These are phyloP conservation scores for Oryzias woworae DNA, from an alignment of 2,113 vertebrate species.

Conservation along the genomic window DNA sequence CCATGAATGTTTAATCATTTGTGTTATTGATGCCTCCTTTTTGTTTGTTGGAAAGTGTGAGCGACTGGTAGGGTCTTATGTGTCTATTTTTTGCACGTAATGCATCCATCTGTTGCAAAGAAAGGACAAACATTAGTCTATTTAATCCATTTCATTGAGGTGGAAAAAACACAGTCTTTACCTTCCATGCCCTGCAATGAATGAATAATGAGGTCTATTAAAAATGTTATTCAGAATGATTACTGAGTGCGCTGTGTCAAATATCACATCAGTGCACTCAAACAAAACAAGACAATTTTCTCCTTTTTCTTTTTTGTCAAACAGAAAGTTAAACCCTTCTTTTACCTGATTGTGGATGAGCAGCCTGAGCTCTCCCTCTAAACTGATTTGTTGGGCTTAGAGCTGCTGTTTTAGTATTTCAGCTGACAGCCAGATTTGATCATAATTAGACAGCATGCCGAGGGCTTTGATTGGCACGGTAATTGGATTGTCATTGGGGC, in stretches of 20 bases:
- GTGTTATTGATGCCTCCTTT: constrained; percentile 85
- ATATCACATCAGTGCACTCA: constrained; percentile 43
- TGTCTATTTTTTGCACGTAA: constrained; percentile 52
- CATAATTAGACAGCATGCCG: constrained; percentile 99
- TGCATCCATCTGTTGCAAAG: constrained; percentile 25
- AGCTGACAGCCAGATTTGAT: constrained; percentile 99
- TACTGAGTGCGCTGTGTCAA: constrained; percentile 43
- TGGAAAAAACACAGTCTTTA: constrained; percentile 5
- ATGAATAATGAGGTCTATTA: constrained; percentile 57
- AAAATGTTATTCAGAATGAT: constrained; percentile 54
- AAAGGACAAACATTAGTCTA: constrained; percentile 23
- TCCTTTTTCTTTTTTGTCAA: constrained; percentile 30
- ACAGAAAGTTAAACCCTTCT: constrained; percentile 76
- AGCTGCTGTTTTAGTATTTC: constrained; percentile 99
- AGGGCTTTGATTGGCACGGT: constrained; percentile 99
- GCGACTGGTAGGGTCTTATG: constrained; percentile 54
- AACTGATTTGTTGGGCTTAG: constrained; percentile 99
- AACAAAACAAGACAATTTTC: constrained; percentile 32
- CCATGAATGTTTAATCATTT: constrained; percentile 87
- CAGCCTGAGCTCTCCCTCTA: constrained; percentile 81
- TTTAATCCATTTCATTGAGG: constrained; percentile 21
- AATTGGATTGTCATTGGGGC: constrained; percentile 99
- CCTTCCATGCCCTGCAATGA: constrained; percentile 26
- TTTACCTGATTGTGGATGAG: constrained; percentile 86
- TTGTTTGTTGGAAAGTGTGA: constrained; percentile 73